A percentile compares a stretch with the other conserved stretches of the same genome.
phyloP scores from a whole-genome alignment of 2,797 vertebrate genomes.

The Acipenser transmontanus region DNA sequence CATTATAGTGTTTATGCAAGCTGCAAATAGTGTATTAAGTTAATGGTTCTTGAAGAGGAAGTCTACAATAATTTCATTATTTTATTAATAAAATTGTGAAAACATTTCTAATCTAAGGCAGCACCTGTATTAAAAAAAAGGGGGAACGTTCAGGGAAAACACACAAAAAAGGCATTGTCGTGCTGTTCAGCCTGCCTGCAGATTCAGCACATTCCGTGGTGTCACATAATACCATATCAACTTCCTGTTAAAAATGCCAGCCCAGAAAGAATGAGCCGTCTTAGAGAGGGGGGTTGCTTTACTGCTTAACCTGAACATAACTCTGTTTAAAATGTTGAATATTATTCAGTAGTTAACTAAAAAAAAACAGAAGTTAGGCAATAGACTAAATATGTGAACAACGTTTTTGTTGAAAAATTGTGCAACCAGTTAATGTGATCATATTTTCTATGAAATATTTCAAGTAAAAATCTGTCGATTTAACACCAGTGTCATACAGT shows the following conservation, averaged over 20 bases:
- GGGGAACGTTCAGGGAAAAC: constrained; percentile 14
- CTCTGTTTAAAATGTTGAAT: constrained; percentile 18
- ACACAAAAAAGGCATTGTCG: constrained; percentile 61
- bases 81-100: constrained; percentile 39
- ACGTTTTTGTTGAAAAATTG: no score
- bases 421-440: no score
- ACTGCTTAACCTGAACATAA: constrained; percentile 26
- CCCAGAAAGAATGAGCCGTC: constrained; percentile 44
- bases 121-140: constrained; percentile 44
- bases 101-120: constrained; percentile 30
- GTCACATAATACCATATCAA: constrained; percentile 69
- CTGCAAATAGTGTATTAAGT: constrained; percentile 9
- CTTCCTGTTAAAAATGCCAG: constrained; percentile 67
- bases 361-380: no score
- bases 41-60: constrained; percentile 33
- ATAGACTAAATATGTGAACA: no score
- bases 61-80: constrained; percentile 37
- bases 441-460: no score
- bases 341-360: constrained; percentile 9
- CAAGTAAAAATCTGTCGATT: no score
- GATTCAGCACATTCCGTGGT: constrained; percentile 61
- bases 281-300: constrained; percentile 23
- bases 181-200: constrained; percentile 51
- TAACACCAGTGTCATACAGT: no score
- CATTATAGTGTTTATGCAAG: no score